Conservation (phyloP, 2,888 invertebrate genomes). For the Tenthredo notha region DNA sequence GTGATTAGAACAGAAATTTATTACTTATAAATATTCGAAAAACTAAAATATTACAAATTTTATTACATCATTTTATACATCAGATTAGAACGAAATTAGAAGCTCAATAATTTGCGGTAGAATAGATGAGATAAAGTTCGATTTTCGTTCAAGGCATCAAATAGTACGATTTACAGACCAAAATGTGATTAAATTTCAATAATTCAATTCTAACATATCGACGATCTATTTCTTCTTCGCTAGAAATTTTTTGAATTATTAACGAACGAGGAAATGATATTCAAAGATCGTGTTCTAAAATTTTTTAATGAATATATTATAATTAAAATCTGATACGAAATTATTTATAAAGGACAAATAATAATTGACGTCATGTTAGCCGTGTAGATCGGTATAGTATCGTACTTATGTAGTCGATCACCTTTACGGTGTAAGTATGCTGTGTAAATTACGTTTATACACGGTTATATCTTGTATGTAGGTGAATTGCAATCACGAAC, state of each 20-base stretch:
- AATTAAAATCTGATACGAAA: neutral
- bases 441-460: neutral
- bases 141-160: neutral
- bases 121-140: neutral
- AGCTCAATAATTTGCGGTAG: neutral
- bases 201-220: neutral
- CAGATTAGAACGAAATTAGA: neutral
- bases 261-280: no score
- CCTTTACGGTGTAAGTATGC: neutral
- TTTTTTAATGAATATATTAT: no score
- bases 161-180: no score
- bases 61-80: neutral
- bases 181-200: no score
- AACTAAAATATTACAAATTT: neutral
- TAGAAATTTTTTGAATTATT: no score
- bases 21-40: neutral
- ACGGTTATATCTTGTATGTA: neutral
- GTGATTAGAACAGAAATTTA: neutral
- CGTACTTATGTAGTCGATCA: neutral
- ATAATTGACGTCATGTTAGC: neutral
- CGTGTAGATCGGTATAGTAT: neutral
- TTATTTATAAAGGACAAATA: neutral
- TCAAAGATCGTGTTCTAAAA: neutral
- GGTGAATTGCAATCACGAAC: constrained; percentile 37
- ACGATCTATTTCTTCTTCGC: neutral